Percentiles rank a stretch among this genome's conserved stretches.
Conservation (phyloP, 2,113 vertebrate species). For the Columbina picui region DNA sequence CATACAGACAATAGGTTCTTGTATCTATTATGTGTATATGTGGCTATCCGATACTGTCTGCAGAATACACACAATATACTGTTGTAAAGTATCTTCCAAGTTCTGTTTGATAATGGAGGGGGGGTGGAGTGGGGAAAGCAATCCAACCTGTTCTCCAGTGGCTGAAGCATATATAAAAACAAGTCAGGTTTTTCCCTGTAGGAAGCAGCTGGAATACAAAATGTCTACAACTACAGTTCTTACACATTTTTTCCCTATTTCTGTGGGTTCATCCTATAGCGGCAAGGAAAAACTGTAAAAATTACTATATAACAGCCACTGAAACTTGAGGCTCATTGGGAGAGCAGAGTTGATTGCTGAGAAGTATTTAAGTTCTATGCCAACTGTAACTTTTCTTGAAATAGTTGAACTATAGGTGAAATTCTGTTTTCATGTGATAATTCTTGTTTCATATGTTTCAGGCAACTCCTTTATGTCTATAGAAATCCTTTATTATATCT, state of each 20-base stretch:
- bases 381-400: not conserved
- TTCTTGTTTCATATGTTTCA: not conserved
- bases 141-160: not conserved
- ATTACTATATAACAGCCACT: not conserved
- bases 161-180: not conserved
- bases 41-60: not conserved
- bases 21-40: not conserved
- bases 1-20: not conserved
- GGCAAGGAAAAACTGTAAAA: not conserved
- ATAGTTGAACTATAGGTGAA: not conserved
- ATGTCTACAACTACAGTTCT: not conserved
- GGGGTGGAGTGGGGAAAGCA: accelerated
- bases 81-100: not conserved
- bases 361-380: not conserved
- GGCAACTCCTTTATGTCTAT: not conserved
- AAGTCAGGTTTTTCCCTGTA: not conserved
- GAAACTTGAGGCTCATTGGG: not conserved
- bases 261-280: not conserved
- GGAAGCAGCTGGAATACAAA: not conserved
- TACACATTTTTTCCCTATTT: not conserved
- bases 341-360: not conserved
- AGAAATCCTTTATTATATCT: not conserved
- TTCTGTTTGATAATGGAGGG: not conserved
- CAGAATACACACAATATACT: not conserved
- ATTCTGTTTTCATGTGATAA: not conserved